Conservation (phyloP, 2,113 vertebrate genomes). For the Muscicapa adusta region DNA sequence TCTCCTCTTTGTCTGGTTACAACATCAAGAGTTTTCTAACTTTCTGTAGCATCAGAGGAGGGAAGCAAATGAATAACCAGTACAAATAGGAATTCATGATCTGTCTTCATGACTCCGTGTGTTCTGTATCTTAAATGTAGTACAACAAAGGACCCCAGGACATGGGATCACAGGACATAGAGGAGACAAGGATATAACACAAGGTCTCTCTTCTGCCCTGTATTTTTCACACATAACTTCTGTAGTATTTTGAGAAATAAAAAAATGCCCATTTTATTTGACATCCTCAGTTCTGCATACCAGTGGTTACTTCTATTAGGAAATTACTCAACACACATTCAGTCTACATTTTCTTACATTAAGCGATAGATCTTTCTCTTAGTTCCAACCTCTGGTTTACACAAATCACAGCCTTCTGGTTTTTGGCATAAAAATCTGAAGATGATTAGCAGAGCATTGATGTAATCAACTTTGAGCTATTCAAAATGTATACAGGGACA, state of each 20-base stretch:
- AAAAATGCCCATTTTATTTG: not conserved
- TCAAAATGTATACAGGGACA: not conserved
- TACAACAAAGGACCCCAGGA: not conserved
- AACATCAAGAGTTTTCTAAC: not conserved
- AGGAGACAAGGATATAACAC: not conserved
- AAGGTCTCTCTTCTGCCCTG: not conserved
- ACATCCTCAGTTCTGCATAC: not conserved
- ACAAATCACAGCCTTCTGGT: not conserved
- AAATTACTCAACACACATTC: not conserved
- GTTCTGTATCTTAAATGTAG: not conserved
- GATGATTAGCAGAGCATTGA: not conserved
- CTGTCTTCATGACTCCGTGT: not conserved
- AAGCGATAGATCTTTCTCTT: not conserved
- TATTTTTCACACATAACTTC: not conserved
- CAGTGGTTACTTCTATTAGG: not conserved
- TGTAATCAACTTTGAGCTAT: not conserved
- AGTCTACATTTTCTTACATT: not conserved
- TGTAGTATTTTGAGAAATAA: not conserved
- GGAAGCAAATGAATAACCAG: not conserved
- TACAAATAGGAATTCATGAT: not conserved
- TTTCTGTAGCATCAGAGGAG: not conserved
- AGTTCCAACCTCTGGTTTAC: not conserved
- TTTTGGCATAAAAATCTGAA: constrained; percentile 17
- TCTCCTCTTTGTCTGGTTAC: not conserved
- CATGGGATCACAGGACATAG: not conserved